A percentile compares a stretch with the other conserved stretches of the same genome.
Evolutionary conservation across 2,888 invertebrate species (phyloP).

Genomic region (Hirtodrosophila histrioides): DNA sequence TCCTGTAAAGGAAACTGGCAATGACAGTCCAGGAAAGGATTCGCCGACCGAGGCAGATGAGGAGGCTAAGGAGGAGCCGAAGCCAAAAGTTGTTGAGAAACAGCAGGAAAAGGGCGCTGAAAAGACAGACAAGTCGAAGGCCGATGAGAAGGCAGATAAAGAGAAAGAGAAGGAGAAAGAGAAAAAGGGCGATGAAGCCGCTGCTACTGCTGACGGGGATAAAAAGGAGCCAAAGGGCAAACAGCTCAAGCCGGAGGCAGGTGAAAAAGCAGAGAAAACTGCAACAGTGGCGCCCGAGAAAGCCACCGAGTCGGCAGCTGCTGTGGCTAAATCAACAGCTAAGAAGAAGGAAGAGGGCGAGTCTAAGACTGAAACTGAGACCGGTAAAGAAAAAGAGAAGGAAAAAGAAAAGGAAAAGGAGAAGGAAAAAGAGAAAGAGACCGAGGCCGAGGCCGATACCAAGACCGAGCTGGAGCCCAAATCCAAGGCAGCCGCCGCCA

Average conservation of each 20-base stretch:
- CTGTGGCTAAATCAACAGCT: slow-evolving; percentile 2
- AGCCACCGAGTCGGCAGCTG: slow-evolving; percentile 20
- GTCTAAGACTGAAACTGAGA: no score
- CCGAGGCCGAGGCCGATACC: slow-evolving; percentile 12
- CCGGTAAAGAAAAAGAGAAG: no score
- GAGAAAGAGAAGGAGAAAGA: background rate
- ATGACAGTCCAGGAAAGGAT: slow-evolving; percentile 12
- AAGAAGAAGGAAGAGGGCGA: slow-evolving; percentile 9
- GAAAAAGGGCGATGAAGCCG: slow-evolving; percentile 15
- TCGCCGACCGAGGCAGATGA: slow-evolving; percentile 18
- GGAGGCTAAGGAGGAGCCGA: slow-evolving; percentile 19
- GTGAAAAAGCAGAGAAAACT: slow-evolving; percentile 19
- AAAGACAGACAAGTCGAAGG: slow-evolving; percentile 39
- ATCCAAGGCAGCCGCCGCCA: slow-evolving; percentile 16
- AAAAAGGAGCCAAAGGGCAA: slow-evolving; percentile 10
- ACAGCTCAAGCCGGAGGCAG: slow-evolving; percentile 23
- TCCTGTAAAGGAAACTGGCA: slow-evolving; percentile 15
- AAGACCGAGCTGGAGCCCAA: slow-evolving; percentile 40
- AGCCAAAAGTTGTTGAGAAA: slow-evolving; percentile 60
- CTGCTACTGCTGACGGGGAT: background rate
- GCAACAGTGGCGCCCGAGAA: slow-evolving; percentile 24
- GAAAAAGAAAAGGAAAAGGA: no score
- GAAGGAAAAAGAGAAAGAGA: background rate
- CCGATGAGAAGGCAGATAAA: slow-evolving; percentile 23
- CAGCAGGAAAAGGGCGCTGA: slow-evolving; percentile 16